phyloP scores from a whole-genome alignment of 1,140 invertebrate genomes.

The Brachionus calyciflorus region DNA sequence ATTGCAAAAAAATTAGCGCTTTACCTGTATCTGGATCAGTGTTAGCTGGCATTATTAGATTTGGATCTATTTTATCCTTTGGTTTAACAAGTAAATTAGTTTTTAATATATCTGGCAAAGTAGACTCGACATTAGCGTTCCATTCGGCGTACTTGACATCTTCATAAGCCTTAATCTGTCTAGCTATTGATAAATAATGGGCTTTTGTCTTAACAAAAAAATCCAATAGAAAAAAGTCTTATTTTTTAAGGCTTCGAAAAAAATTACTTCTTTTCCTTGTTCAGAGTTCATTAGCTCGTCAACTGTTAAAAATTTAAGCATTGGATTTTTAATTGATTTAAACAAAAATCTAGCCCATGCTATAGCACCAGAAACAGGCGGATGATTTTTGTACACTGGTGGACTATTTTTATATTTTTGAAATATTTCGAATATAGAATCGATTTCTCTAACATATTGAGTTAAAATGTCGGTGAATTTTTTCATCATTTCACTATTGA shows the following conservation, averaged over 20 bases:
- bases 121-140: constrained; percentile 55
- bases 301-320: constrained; percentile 72
- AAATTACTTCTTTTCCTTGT: constrained; percentile 65
- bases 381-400: constrained; percentile 72
- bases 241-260: background rate
- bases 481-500: constrained; percentile 70
- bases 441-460: constrained; percentile 76
- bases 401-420: constrained; percentile 69
- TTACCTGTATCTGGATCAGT: constrained; percentile 17
- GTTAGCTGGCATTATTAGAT: constrained; percentile 22
- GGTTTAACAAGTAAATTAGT: constrained; percentile 56
- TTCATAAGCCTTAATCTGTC: constrained; percentile 74
- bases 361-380: constrained; percentile 74
- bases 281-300: constrained; percentile 72
- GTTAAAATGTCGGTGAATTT: constrained; percentile 81
- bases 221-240: background rate
- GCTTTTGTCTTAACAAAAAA: constrained; percentile 66
- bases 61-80: constrained; percentile 20
- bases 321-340: constrained; percentile 71
- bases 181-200: constrained; percentile 72
- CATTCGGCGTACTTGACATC: constrained; percentile 61
- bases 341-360: constrained; percentile 77
- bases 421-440: constrained; percentile 60
- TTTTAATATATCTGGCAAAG: constrained; percentile 56
- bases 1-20: background rate